Evolutionary conservation across 2,113 vertebrate genomes (phyloP).

Genomic region (Tupaia chinensis): DNA sequence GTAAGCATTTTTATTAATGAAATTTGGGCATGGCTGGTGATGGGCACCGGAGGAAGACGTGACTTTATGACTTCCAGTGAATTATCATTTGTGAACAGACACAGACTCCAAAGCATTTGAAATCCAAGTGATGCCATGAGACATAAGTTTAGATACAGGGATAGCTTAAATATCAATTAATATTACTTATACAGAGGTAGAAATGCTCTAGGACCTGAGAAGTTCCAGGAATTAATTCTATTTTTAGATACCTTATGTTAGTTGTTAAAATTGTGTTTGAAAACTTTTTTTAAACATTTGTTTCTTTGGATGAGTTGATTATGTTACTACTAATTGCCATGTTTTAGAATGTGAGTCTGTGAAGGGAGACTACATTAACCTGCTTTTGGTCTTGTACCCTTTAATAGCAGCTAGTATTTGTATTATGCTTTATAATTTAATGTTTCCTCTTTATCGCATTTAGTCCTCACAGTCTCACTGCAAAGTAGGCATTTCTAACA

Average conservation of each 20-base stretch:
- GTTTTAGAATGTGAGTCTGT: background rate
- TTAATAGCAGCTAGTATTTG: slow-evolving; percentile 6
- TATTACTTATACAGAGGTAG: background rate
- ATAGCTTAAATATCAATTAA: background rate
- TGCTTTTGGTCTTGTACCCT: background rate
- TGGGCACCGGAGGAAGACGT: background rate
- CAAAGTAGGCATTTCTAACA: background rate
- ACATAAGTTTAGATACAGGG: background rate
- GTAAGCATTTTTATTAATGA: background rate
- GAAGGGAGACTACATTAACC: background rate
- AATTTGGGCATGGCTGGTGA: background rate
- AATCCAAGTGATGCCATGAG: background rate
- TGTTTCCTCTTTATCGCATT: background rate
- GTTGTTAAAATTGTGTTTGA: slow-evolving; percentile 12
- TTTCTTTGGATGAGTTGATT: background rate
- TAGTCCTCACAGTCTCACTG: background rate
- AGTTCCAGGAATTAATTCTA: background rate
- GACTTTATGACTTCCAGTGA: background rate
- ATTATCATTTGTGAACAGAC: background rate
- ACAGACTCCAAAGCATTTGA: background rate
- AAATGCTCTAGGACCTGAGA: background rate
- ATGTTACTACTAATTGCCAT: background rate
- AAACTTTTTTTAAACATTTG: background rate
- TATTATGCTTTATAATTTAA: background rate
- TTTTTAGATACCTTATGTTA: background rate